Conservation (phyloP, 2,113 vertebrate genomes). For the Rhabdomys dilectus region DNA sequence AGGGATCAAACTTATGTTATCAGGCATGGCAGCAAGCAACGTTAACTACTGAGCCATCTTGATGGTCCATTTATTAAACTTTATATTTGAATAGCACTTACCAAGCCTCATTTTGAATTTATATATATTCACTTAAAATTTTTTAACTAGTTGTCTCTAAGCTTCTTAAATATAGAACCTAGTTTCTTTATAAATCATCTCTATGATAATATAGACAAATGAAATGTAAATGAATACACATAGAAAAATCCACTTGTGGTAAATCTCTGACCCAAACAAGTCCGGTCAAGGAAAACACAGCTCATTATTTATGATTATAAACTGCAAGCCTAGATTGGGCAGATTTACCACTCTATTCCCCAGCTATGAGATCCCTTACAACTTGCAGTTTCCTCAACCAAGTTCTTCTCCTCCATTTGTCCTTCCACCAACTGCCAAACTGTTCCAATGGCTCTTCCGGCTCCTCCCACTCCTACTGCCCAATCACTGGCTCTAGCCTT, state of each 20-base stretch:
- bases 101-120: constrained; percentile 36
- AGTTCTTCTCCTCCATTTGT: too few relatives aligned
- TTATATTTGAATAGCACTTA: constrained; percentile 6
- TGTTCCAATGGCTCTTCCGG: too few relatives aligned
- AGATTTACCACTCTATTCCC: too few relatives aligned
- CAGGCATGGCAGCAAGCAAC: neutral
- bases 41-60: neutral
- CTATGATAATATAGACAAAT: neutral
- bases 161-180: constrained; percentile 31
- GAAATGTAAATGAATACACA: constrained; percentile 27
- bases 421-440: too few relatives aligned
- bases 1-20: neutral
- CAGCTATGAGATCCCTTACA: too few relatives aligned
- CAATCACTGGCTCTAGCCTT: too few relatives aligned
- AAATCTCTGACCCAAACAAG: too few relatives aligned
- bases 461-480: too few relatives aligned
- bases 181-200: neutral
- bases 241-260: neutral
- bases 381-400: too few relatives aligned
- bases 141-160: constrained; percentile 28
- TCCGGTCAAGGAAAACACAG: too few relatives aligned
- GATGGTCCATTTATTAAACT: constrained; percentile 43
- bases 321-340: too few relatives aligned
- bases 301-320: too few relatives aligned
- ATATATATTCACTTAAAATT: neutral